phyloP scores from a whole-genome alignment of 1,140 invertebrate species.

The Gryon sp. region DNA sequence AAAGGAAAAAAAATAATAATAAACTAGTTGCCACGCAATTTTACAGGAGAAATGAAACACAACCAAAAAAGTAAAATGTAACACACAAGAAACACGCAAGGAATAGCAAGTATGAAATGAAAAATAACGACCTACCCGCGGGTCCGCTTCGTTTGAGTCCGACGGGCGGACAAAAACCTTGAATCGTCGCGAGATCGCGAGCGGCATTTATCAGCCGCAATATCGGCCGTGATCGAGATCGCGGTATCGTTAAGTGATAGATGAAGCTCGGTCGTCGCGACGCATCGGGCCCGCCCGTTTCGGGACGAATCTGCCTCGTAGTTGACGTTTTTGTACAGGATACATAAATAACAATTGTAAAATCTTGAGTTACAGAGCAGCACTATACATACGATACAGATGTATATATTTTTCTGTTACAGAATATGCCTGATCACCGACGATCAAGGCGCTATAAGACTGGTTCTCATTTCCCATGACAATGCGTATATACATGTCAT shows the following conservation, averaged over 20 bases:
- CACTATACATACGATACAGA: conserved; percentile 81
- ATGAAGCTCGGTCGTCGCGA: conserved; percentile 6
- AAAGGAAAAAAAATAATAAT: conserved; percentile 64
- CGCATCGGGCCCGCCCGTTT: conserved; percentile 24
- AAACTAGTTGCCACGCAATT: conserved; percentile 77
- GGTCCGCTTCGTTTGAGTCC: conserved; percentile 79
- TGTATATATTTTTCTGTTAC: conserved; percentile 81
- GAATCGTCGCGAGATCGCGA: conserved; percentile 10
- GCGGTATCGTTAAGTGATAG: not conserved
- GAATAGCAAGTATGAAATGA: conserved; percentile 68
- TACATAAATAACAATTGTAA: conserved; percentile 76
- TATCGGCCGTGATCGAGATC: not conserved
- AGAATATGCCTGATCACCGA: conserved; percentile 78
- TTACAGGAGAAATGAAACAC: conserved; percentile 69
- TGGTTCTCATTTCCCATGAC: conserved; percentile 80
- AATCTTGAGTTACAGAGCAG: conserved; percentile 81
- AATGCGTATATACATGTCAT: conserved; percentile 80
- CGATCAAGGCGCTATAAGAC: conserved; percentile 77
- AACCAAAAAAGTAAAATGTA: conserved; percentile 61
- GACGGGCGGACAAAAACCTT: conserved; percentile 37
- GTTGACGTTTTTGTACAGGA: conserved; percentile 80
- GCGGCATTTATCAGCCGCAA: conserved; percentile 4
- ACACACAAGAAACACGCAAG: conserved; percentile 65
- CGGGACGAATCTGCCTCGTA: conserved; percentile 70
- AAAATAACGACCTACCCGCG: conserved; percentile 79